These are phyloP conservation scores for Ramphastos sulfuratus DNA, from an alignment of 2,113 vertebrate species.

Conservation along the genomic window DNA sequence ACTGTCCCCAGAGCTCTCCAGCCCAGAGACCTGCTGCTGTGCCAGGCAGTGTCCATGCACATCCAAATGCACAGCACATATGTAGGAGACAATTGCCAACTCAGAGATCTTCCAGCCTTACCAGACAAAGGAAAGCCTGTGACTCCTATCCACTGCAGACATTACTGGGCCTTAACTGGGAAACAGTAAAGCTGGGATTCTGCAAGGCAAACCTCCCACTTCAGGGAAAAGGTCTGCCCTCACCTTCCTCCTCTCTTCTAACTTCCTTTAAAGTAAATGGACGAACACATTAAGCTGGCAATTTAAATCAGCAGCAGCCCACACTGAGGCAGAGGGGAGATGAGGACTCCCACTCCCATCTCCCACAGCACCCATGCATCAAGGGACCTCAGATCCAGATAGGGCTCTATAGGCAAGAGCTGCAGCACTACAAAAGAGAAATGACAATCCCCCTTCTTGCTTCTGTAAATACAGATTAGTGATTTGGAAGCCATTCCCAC, in stretches of 20 bases:
- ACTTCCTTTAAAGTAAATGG: background rate
- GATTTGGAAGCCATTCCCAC: background rate
- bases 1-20: background rate
- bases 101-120: background rate
- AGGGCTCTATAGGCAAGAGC: background rate
- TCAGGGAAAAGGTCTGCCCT: background rate
- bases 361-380: accelerated
- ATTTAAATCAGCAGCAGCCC: slow-evolving; percentile 2
- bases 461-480: background rate
- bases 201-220: background rate
- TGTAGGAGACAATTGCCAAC: background rate
- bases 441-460: background rate
- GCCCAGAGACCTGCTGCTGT: background rate
- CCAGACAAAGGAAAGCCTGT: background rate
- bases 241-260: background rate
- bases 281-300: background rate
- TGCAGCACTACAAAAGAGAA: background rate
- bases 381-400: background rate
- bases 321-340: background rate
- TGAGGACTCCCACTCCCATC: background rate
- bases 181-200: background rate
- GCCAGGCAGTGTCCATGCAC: background rate
- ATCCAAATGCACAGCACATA: background rate
- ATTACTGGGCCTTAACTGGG: background rate
- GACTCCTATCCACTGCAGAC: background rate